Conservation (phyloP, 2,797 vertebrate genomes). For the Leuciscus waleckii region DNA sequence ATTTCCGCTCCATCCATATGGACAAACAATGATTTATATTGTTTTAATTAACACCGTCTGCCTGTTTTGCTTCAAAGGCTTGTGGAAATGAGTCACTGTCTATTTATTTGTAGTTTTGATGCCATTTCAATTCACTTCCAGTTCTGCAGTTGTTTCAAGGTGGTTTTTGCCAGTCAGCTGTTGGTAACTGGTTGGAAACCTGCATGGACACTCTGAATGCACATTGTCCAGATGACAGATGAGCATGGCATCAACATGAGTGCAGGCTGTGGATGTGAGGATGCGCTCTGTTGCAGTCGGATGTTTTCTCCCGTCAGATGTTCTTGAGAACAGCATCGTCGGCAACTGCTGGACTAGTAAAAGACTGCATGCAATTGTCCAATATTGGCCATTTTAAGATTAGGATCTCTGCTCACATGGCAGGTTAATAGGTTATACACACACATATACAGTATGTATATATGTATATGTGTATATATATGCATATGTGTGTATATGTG, state of each 20-base stretch:
- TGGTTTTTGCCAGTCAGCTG: background rate
- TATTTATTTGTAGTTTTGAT: background rate
- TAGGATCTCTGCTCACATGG: too few relatives aligned
- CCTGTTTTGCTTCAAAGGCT: constrained; percentile 8
- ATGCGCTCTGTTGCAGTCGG: constrained; percentile 4
- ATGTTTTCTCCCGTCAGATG: background rate
- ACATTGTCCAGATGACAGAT: background rate
- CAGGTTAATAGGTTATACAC: background rate
- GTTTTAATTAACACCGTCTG: constrained; percentile 1
- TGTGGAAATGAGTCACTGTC: constrained; percentile 34
- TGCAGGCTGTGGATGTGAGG: background rate
- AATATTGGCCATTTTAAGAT: background rate
- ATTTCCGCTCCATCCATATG: background rate
- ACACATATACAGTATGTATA: too few relatives aligned
- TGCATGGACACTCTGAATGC: background rate
- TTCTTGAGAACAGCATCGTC: background rate
- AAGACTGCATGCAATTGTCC: background rate
- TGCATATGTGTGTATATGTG: too few relatives aligned
- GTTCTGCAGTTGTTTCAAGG: background rate
- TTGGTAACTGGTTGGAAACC: background rate
- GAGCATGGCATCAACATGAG: background rate
- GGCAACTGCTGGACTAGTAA: background rate
- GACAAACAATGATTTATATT: background rate
- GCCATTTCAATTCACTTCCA: background rate
- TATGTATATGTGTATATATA: too few relatives aligned